Conservation (phyloP, 2,797 vertebrate species). For the Oceanodroma leucorhoa region DNA sequence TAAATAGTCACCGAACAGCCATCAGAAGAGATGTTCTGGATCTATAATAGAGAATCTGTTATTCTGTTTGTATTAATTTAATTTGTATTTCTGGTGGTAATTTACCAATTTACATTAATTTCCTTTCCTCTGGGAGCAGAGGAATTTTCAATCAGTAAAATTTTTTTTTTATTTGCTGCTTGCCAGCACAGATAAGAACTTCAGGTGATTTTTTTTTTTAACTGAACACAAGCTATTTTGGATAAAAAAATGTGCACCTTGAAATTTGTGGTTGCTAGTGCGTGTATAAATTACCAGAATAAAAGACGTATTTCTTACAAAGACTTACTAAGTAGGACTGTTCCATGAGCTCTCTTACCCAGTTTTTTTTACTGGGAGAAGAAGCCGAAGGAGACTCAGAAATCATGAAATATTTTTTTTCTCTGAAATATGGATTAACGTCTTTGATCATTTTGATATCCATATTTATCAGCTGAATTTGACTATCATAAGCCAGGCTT, state of each 20-base stretch:
- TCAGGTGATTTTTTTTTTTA: neutral
- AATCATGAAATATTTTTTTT: neutral
- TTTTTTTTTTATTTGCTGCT: neutral
- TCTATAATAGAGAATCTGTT: neutral
- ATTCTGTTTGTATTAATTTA: neutral
- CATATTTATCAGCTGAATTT: neutral
- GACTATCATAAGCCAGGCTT: neutral
- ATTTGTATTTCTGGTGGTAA: neutral
- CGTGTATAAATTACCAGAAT: neutral
- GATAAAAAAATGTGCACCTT: neutral
- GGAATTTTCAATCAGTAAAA: neutral
- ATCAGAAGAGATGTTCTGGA: neutral
- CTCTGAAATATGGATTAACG: neutral
- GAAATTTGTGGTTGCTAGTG: neutral
- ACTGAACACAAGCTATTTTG: neutral
- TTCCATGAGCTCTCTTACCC: neutral
- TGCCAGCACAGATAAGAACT: neutral
- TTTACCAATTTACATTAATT: neutral
- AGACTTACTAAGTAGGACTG: neutral
- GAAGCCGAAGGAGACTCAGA: neutral
- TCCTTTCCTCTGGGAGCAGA: neutral
- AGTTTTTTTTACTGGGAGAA: neutral
- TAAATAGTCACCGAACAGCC: neutral
- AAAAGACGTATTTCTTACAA: neutral
- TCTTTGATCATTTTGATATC: neutral